Evolutionary conservation across 2,888 invertebrate species (phyloP).

Genomic region (Diaphora mendica): DNA sequence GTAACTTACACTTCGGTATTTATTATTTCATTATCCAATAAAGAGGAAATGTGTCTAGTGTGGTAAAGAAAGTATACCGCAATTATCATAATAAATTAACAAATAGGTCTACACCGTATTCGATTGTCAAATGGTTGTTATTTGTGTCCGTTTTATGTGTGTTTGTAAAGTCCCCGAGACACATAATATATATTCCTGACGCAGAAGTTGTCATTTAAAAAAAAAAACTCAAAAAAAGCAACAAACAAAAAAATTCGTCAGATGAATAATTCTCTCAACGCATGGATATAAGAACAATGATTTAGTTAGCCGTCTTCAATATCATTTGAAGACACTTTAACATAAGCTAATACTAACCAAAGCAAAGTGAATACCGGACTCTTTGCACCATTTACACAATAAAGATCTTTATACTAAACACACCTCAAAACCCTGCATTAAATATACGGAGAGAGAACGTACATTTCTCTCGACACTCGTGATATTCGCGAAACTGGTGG

Average conservation of each 20-base stretch:
- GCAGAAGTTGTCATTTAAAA: too few relatives aligned
- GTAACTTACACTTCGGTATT: too few relatives aligned
- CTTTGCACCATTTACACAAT: conserved; percentile 16
- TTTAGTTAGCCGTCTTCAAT: neutral
- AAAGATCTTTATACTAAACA: conserved; percentile 25
- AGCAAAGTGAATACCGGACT: neutral
- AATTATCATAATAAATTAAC: too few relatives aligned
- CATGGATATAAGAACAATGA: neutral
- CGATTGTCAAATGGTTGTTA: too few relatives aligned
- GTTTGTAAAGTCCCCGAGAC: too few relatives aligned
- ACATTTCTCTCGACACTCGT: conserved; percentile 43
- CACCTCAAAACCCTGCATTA: conserved; percentile 35
- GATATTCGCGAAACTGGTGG: conserved; percentile 25
- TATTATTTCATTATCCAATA: too few relatives aligned
- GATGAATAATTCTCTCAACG: neutral
- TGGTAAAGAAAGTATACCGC: too few relatives aligned
- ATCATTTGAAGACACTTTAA: neutral
- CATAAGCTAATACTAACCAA: neutral
- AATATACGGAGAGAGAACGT: conserved; percentile 32
- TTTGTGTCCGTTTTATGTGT: too few relatives aligned
- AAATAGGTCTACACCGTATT: too few relatives aligned
- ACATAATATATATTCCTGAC: too few relatives aligned
- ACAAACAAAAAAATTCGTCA: neutral
- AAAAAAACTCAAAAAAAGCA: too few relatives aligned
- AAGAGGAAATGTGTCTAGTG: too few relatives aligned